phyloP scores from a whole-genome alignment of 1,140 invertebrate species.

The Zophobas atratus region DNA sequence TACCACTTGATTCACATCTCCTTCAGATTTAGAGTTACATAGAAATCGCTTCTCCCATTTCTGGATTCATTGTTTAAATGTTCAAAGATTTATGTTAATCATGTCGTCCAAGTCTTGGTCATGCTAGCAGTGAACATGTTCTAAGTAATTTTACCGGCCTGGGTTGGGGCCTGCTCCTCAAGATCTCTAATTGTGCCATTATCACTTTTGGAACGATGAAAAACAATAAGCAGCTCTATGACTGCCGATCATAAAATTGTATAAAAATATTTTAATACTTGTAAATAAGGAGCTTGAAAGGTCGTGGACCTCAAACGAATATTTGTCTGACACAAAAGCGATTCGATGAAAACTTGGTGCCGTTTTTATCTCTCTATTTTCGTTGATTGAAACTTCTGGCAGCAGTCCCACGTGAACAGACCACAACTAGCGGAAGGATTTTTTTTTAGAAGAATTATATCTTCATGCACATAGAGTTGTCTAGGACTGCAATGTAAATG shows the following conservation, averaged over 20 bases:
- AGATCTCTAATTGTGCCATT: constrained; percentile 28
- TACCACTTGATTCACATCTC: no score
- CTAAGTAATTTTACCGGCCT: constrained; percentile 7
- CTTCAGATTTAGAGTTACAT: no score
- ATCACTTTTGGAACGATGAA: constrained; percentile 18
- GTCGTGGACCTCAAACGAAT: constrained; percentile 20
- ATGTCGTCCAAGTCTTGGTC: no score
- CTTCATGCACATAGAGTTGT: constrained; percentile 67
- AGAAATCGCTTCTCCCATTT: no score
- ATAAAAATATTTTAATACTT: constrained; percentile 39
- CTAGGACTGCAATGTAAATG: constrained; percentile 65
- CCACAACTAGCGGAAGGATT: constrained; percentile 50
- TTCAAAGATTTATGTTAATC: no score
- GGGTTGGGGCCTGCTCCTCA: constrained; percentile 13
- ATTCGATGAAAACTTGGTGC: background rate
- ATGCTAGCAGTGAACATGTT: no score
- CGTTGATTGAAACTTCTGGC: background rate
- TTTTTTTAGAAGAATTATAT: constrained; percentile 63
- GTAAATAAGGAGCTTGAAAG: constrained; percentile 16
- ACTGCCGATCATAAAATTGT: constrained; percentile 41
- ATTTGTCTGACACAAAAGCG: constrained; percentile 13
- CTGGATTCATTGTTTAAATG: no score
- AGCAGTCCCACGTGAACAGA: constrained; percentile 54
- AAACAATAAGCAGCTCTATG: constrained; percentile 43
- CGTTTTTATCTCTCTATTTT: background rate